These are phyloP conservation scores for Steinernema khuongi DNA, from an alignment of 1,140 invertebrate genomes.

Conservation along the genomic window DNA sequence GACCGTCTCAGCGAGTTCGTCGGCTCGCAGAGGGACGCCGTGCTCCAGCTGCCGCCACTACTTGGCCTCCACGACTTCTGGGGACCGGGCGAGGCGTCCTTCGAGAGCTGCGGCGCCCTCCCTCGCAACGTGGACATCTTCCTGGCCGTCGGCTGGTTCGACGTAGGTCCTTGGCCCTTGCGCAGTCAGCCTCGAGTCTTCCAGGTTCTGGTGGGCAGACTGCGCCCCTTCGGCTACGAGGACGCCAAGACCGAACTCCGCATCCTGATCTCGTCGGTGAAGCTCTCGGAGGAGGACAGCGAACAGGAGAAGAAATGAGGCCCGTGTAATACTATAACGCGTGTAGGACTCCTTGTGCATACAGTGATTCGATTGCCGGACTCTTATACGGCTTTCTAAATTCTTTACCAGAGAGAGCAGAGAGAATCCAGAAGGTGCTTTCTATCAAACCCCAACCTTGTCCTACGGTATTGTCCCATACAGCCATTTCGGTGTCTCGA, in stretches of 20 bases:
- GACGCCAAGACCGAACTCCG: neutral
- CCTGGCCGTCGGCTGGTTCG: neutral
- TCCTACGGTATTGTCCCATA: no score
- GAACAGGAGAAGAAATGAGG: no score
- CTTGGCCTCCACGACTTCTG: neutral
- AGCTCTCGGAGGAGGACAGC: neutral
- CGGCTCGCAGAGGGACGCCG: neutral
- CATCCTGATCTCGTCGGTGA: neutral
- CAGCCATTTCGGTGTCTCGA: no score
- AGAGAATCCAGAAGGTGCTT: no score
- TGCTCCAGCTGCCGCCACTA: neutral
- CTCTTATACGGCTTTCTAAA: no score
- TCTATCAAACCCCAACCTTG: no score
- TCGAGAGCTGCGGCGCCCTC: neutral
- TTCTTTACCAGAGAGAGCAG: no score
- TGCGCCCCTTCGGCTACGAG: neutral
- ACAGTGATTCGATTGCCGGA: no score
- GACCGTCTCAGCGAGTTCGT: neutral
- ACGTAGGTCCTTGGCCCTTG: neutral
- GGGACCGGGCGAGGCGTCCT: neutral
- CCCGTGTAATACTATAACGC: no score
- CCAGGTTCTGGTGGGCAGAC: neutral
- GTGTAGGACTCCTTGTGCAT: no score
- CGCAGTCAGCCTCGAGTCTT: neutral
- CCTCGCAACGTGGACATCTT: neutral